phyloP scores from a whole-genome alignment of 2,888 invertebrate genomes.

The Cerceris rybyensis region DNA sequence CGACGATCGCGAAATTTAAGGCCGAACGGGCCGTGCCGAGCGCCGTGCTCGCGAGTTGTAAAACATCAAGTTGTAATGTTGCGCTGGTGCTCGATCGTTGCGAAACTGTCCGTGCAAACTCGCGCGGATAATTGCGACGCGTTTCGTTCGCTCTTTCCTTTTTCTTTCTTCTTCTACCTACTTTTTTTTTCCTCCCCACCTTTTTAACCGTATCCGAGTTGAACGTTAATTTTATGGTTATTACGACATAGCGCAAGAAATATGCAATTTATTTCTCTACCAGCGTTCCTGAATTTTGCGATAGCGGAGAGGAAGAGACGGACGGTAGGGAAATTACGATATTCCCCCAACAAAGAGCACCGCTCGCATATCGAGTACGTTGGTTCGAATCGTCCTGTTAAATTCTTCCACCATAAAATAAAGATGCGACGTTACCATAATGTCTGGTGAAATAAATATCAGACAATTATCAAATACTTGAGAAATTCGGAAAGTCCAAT shows the following conservation, averaged over 20 bases:
- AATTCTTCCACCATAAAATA: too few species aligned
- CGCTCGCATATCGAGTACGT: too few species aligned
- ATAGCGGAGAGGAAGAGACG: too few species aligned
- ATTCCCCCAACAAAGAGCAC: too few species aligned
- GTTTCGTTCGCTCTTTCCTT: not conserved
- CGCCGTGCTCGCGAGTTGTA: slow-evolving; percentile 37
- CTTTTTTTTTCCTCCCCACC: not conserved
- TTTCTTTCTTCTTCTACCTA: not conserved
- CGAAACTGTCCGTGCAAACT: slow-evolving; percentile 29
- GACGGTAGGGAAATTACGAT: too few species aligned
- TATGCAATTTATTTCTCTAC: not conserved
- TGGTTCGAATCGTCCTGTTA: too few species aligned
- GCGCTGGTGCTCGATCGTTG: slow-evolving; percentile 41
- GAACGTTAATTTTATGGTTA: slow-evolving; percentile 1
- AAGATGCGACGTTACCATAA: too few species aligned
- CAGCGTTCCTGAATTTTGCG: not conserved
- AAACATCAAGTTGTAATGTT: slow-evolving; percentile 53
- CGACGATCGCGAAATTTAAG: slow-evolving; percentile 63
- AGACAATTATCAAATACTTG: too few species aligned
- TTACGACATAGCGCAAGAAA: not conserved
- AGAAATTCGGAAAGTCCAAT: too few species aligned
- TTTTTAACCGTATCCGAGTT: not conserved
- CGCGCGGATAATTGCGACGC: not conserved
- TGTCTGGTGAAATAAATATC: too few species aligned
- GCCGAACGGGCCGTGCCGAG: slow-evolving; percentile 35